These are phyloP conservation scores for Eilema caniola DNA, from an alignment of 2,888 invertebrate genomes.

Conservation along the genomic window DNA sequence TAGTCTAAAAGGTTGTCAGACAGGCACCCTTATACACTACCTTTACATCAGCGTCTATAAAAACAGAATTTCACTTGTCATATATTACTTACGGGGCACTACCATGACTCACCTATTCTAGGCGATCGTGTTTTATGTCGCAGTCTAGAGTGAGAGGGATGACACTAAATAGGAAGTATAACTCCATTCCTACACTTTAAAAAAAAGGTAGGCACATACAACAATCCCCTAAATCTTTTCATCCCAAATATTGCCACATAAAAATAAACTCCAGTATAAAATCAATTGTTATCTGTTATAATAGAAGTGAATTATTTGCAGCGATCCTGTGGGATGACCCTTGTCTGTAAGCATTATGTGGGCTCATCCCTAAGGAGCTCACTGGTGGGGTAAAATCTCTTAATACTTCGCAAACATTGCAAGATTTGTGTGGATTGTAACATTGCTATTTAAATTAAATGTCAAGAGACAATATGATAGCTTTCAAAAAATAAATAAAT, in stretches of 20 bases:
- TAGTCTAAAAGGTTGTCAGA: too few relatives aligned
- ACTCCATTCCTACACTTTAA: not conserved
- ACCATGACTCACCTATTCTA: too few relatives aligned
- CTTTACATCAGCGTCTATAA: too few relatives aligned
- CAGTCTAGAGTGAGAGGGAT: too few relatives aligned
- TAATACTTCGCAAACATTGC: not conserved
- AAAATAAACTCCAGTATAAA: conserved; percentile 1
- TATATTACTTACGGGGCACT: too few relatives aligned
- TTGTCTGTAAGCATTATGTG: conserved; percentile 15
- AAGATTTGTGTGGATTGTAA: conserved; percentile 3
- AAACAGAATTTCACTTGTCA: too few relatives aligned
- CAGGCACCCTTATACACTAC: too few relatives aligned
- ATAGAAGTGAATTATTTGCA: conserved; percentile 18
- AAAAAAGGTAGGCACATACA: not conserved
- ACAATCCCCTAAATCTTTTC: not conserved
- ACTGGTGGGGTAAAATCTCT: conserved; percentile 10
- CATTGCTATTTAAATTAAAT: not conserved
- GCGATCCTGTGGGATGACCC: conserved; percentile 11
- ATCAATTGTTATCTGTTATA: conserved; percentile 18
- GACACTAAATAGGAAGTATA: too few relatives aligned
- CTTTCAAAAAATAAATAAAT: not conserved
- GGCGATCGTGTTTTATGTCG: too few relatives aligned
- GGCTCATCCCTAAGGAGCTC: conserved; percentile 9
- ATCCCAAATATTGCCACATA: conserved; percentile 4
- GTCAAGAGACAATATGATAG: not conserved